Percentiles rank a stretch among this genome's conserved stretches.
Evolutionary conservation across 2,113 vertebrate species (phyloP).

Genomic region (Alligator sinensis): DNA sequence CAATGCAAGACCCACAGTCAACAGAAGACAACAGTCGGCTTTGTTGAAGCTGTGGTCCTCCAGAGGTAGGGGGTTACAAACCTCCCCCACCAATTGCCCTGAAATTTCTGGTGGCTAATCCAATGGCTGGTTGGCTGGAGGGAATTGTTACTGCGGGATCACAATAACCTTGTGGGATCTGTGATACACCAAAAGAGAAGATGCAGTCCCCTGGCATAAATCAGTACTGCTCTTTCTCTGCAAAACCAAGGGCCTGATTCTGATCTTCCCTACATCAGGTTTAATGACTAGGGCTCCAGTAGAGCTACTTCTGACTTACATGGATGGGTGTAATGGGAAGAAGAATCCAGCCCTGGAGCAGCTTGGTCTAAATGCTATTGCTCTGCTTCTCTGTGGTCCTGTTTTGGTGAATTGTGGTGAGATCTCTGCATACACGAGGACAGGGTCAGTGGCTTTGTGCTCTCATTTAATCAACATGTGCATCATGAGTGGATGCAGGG

Average conservation of each 20-base stretch:
- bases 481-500: too few relatives aligned
- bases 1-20: neutral
- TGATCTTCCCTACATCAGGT: neutral
- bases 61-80: neutral
- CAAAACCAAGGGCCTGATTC: neutral
- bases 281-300: neutral
- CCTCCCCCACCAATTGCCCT: neutral
- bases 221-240: fast-evolving
- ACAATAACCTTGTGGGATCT: neutral
- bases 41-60: fast-evolving
- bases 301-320: neutral
- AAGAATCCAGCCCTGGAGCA: neutral
- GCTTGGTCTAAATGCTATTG: neutral
- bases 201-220: neutral
- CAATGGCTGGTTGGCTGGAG: neutral
- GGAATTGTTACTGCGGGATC: neutral
- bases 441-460: too few relatives aligned
- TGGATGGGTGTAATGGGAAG: neutral
- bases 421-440: neutral
- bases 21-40: neutral
- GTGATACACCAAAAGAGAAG: neutral
- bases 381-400: neutral
- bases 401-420: neutral
- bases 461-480: too few relatives aligned
- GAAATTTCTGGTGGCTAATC: neutral